phyloP scores from a whole-genome alignment of 2,888 invertebrate species.

The Agrochola circellaris region DNA sequence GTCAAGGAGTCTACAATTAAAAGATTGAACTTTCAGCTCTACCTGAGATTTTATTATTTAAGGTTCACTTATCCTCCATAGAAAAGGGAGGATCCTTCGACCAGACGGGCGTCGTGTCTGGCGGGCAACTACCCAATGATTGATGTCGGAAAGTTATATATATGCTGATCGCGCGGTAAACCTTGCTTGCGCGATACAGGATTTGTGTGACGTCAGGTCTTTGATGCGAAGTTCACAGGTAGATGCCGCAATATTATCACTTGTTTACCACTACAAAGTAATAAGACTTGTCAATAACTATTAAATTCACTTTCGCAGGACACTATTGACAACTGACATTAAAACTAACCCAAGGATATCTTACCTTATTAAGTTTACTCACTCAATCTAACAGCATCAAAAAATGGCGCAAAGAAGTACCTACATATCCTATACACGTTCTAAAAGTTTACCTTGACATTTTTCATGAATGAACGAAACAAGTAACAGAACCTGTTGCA shows the following conservation, averaged over 20 bases:
- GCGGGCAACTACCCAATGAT: too few species aligned
- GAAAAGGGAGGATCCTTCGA: too few species aligned
- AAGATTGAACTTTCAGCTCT: neutral
- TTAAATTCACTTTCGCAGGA: neutral
- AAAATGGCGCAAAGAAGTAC: slow-evolving; percentile 3
- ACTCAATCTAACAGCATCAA: neutral
- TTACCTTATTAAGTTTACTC: neutral
- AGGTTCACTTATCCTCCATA: too few species aligned
- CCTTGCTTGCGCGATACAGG: too few species aligned
- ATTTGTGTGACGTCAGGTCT: too few species aligned
- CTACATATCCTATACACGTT: neutral
- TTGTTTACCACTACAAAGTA: neutral
- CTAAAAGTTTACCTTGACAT: slow-evolving; percentile 28
- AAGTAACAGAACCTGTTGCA: neutral
- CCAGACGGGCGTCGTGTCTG: too few species aligned
- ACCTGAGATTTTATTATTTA: too few species aligned
- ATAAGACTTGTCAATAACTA: neutral
- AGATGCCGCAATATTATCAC: neutral
- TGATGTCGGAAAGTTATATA: too few species aligned
- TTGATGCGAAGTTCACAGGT: too few species aligned
- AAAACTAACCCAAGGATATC: neutral
- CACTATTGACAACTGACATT: neutral
- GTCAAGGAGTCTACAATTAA: neutral
- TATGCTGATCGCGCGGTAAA: too few species aligned
- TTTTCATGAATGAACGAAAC: neutral